Evolutionary conservation across 2,888 invertebrate species (phyloP).

Genomic region (Lasiommata megera): DNA sequence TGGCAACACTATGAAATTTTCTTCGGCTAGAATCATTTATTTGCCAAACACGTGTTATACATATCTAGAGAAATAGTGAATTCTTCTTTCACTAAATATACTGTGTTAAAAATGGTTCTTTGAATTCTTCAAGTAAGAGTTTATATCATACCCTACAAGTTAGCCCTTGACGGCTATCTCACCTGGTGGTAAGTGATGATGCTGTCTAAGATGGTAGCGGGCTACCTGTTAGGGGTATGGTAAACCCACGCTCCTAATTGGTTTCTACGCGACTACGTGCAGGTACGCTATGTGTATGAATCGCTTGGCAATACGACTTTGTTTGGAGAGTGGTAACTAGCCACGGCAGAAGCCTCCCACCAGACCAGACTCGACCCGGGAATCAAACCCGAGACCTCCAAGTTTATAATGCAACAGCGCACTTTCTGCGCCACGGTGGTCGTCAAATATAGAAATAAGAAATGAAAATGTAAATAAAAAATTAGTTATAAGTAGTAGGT

Average conservation of each 20-base stretch:
- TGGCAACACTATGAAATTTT: conserved; percentile 35
- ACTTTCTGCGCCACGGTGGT: too few relatives aligned
- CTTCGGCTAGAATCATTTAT: too few relatives aligned
- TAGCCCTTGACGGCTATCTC: not conserved
- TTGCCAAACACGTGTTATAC: too few relatives aligned
- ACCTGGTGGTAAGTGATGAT: not conserved
- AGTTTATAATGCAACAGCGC: too few relatives aligned
- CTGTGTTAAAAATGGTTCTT: too few relatives aligned
- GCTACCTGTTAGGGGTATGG: not conserved
- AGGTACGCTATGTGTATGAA: not conserved
- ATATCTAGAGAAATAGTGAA: too few relatives aligned
- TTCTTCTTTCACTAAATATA: too few relatives aligned
- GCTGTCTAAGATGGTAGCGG: not conserved
- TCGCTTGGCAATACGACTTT: not conserved
- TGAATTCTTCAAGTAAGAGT: too few relatives aligned
- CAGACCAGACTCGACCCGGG: not conserved
- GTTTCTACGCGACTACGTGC: too few relatives aligned
- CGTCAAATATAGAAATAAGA: too few relatives aligned
- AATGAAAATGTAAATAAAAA: too few relatives aligned
- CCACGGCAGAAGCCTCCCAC: not conserved
- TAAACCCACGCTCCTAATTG: not conserved
- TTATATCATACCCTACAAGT: not conserved
- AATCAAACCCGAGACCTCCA: not conserved
- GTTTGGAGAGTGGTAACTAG: not conserved
- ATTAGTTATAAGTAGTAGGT: too few relatives aligned